Evolutionary conservation across 2,888 invertebrate genomes (phyloP).

Genomic region (Apotomis betuletana): DNA sequence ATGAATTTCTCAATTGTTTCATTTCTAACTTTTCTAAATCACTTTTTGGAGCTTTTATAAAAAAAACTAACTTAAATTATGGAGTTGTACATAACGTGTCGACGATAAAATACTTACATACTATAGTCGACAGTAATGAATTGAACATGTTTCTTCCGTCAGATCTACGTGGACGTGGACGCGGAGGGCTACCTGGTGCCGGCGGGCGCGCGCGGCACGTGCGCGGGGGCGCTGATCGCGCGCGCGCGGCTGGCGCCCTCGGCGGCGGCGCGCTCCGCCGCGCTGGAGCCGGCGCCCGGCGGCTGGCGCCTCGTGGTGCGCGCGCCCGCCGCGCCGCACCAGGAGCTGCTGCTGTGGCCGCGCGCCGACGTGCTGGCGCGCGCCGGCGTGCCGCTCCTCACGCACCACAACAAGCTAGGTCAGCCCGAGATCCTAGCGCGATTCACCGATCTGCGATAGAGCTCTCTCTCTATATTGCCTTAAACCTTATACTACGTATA

Average conservation of each 20-base stretch:
- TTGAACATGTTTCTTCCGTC: conserved; percentile 2
- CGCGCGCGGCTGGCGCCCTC: conserved; percentile 46
- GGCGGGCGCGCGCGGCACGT: conserved; percentile 30
- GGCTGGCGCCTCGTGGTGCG: conserved; percentile 46
- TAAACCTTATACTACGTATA: too few species aligned
- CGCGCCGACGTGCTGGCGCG: conserved; percentile 79
- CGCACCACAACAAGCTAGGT: conserved; percentile 89
- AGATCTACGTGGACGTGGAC: conserved; percentile 64
- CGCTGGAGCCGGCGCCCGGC: conserved; percentile 44
- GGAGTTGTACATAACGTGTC: too few species aligned
- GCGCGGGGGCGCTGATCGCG: conserved; percentile 13
- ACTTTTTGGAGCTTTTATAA: too few species aligned
- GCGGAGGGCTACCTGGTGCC: conserved; percentile 46
- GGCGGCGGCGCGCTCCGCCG: conserved; percentile 44
- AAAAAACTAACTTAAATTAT: too few species aligned
- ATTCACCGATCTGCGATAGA: too few species aligned
- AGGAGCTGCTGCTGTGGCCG: conserved; percentile 61
- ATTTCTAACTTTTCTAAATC: too few species aligned
- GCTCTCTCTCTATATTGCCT: too few species aligned
- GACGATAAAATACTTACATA: too few species aligned
- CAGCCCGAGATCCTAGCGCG: background rate
- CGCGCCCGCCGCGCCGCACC: conserved; percentile 38
- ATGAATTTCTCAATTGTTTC: too few species aligned
- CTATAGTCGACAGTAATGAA: background rate
- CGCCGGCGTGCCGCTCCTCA: conserved; percentile 92